These are phyloP conservation scores for Ochropacha duplaris DNA, from an alignment of 2,888 invertebrate genomes.

Conservation along the genomic window DNA sequence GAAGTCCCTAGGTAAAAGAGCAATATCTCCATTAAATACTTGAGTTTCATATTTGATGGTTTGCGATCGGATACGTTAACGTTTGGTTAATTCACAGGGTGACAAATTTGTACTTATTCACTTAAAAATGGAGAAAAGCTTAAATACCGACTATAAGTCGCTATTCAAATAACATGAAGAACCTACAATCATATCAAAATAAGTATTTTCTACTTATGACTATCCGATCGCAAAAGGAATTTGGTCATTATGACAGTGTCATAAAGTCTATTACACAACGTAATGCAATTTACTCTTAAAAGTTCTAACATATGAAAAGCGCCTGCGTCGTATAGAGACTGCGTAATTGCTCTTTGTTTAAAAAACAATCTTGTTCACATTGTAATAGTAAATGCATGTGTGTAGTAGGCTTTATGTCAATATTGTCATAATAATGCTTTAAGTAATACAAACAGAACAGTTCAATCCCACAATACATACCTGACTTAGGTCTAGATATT, in stretches of 20 bases:
- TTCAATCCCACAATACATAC: slow-evolving; percentile 58
- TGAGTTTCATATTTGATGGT: background rate
- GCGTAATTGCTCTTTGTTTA: background rate
- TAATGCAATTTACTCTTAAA: background rate
- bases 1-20: background rate
- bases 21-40: background rate
- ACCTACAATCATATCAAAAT: background rate
- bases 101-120: too few species aligned
- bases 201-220: background rate
- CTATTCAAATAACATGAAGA: background rate
- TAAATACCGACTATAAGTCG: background rate
- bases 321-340: background rate
- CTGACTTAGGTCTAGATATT: slow-evolving; percentile 71
- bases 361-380: background rate
- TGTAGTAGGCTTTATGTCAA: background rate
- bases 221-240: background rate
- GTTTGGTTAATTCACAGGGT: too few species aligned
- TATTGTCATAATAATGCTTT: slow-evolving; percentile 51
- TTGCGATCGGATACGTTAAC: background rate
- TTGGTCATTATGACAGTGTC: background rate
- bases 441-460: slow-evolving; percentile 42
- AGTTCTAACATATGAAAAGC: background rate
- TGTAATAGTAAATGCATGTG: background rate
- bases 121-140: background rate
- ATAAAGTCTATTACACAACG: background rate